Base-by-base conservation (phyloP, 2,797 vertebrate species). In the Oryzias dopingdopingensis region DNA sequence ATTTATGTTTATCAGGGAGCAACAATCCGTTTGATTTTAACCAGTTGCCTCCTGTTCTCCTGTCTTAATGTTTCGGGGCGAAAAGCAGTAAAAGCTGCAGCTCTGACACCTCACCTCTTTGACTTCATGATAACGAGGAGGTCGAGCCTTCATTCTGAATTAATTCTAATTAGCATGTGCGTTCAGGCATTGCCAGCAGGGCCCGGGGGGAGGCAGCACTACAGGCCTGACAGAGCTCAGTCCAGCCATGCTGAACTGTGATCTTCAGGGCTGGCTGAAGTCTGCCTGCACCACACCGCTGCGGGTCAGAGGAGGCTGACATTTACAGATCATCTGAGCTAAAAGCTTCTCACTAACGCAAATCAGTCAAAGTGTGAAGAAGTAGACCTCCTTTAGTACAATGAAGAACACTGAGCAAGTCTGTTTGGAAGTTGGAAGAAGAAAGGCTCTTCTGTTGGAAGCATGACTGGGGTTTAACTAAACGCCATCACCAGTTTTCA, bases 101-200 rank as follows among this genome's bases (percentile, higher is more conserved):
- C 20, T 49, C 63, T 74, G 67, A 60, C 57, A 32, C 62, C 72
- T 83, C 80, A 65, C 76, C 80, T 70, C 74, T 67, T 66, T 60
- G 67, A 79, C 83, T 85, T 83, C 74, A 84, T 76, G 79, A 83
- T 86, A 82, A 88, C 86, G 77, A 85, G 62, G 64, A 79, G 74
- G 62, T 18, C 50, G 59, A 71, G 76, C 66, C 79, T 83, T 66
- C 55, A 47, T 80, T 80, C 77, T 82, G 75, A 80, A 89, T 89
- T 88, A 74, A 90, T 89, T 86, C 75, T 88, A 89, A 90, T 91
- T 85, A 89, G 83, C 14, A 45, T 51, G 82, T 76, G 80, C 73
- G 89, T 82, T 77, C 85, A 81, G 78, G 77, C 87, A 73, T 89
- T 85, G 85, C 82, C 73, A 70, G 66, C 52, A 53, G 65, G 50